Conservation (phyloP, 2,888 invertebrate species). For the Candidula unifasciata region DNA sequence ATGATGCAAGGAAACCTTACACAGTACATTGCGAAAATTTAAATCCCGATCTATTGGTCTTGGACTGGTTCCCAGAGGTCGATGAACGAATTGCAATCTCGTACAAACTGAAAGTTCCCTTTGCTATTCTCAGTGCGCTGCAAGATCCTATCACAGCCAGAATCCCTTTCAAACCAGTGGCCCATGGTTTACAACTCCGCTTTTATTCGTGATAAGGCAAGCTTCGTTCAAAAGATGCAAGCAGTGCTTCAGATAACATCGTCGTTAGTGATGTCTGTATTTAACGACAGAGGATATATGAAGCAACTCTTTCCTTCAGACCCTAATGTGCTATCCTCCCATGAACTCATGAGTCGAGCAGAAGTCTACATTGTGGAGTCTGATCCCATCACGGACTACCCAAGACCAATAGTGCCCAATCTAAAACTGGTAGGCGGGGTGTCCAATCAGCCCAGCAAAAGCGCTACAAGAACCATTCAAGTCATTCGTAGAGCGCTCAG, state of each 20-base stretch:
- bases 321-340: not conserved
- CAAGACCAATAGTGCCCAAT: constrained; percentile 44
- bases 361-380: constrained; percentile 47
- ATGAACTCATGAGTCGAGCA: constrained; percentile 43
- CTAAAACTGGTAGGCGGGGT: constrained; percentile 45
- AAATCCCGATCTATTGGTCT: constrained; percentile 9
- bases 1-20: not conserved
- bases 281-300: constrained; percentile 15
- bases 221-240: not conserved
- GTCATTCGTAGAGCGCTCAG: constrained; percentile 11
- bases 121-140: constrained; percentile 1
- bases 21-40: constrained; percentile 7
- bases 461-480: constrained; percentile 19
- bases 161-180: constrained; percentile 1
- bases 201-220: not conserved
- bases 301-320: not conserved
- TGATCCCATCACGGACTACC: constrained; percentile 47
- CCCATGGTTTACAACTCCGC: constrained; percentile 18
- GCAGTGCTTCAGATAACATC: not conserved
- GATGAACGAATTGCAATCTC: not conserved
- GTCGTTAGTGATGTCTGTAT: not conserved
- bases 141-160: not conserved
- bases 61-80: not conserved
- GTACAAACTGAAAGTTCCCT: constrained; percentile 21
- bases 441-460: not conserved